Percentiles rank a stretch among this genome's conserved stretches.
Evolutionary conservation across 2,113 vertebrate species (phyloP).

Genomic region (Malurus alboscapulatus): DNA sequence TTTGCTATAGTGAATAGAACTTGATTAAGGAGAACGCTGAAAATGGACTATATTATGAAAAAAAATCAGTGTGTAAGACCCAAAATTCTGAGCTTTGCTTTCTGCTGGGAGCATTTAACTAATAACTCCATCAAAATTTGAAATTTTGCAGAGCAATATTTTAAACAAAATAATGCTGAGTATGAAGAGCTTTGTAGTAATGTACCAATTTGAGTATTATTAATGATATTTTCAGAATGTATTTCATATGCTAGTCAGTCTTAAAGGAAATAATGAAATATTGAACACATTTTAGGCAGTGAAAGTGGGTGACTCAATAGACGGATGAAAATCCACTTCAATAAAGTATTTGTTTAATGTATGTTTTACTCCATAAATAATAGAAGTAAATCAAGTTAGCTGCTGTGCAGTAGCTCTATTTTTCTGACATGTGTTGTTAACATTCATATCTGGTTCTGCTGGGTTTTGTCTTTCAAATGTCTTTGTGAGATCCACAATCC

Average conservation of each 20-base stretch:
- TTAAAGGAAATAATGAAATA: background rate
- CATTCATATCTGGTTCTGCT: background rate
- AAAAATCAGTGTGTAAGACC: background rate
- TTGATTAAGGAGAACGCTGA: background rate
- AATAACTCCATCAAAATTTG: background rate
- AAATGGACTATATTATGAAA: background rate
- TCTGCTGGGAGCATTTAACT: background rate
- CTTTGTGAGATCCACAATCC: background rate
- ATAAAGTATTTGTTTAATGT: background rate
- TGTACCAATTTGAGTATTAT: background rate
- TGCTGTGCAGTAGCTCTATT: background rate
- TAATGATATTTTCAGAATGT: background rate
- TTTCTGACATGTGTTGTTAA: background rate
- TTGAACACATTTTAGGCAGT: background rate
- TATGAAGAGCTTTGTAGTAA: background rate
- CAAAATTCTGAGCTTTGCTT: background rate
- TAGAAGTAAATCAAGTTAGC: background rate
- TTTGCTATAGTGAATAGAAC: background rate
- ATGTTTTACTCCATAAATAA: background rate
- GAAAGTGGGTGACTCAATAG: background rate
- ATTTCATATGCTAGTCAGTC: background rate
- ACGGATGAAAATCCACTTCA: background rate
- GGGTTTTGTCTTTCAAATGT: background rate
- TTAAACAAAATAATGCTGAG: background rate
- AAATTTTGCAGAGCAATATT: background rate